phyloP scores from a whole-genome alignment of 2,113 vertebrate species.

The Phylloscopus trochilus region DNA sequence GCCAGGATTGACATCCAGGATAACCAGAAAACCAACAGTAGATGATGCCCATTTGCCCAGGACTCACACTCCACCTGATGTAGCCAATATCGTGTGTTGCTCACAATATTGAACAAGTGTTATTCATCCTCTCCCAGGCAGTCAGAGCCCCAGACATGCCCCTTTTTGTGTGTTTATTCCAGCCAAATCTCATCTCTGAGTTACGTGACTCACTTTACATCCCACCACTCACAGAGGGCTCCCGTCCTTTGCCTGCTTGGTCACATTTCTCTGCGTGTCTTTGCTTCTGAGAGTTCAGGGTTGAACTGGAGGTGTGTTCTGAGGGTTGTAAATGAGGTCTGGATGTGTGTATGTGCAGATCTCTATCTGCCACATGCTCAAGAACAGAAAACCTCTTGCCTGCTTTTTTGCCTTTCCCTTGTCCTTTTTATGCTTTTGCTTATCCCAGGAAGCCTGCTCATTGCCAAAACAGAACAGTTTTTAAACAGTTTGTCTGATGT shows the following conservation, averaged over 20 bases:
- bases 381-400: conserved; percentile 1
- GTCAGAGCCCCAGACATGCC: neutral
- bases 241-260: neutral
- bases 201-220: neutral
- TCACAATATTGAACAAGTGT: neutral
- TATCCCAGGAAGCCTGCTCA: neutral
- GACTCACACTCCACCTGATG: neutral
- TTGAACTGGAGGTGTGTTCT: neutral
- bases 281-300: neutral
- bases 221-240: neutral
- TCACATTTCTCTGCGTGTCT: neutral
- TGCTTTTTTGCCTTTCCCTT: neutral
- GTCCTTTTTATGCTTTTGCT: neutral
- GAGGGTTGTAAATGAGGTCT: conserved; percentile 19
- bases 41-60: neutral
- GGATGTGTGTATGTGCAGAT: conserved; percentile 20
- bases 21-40: neutral
- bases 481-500: neutral
- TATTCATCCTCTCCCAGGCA: neutral
- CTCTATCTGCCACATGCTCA: conserved; percentile 2
- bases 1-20: neutral
- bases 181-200: conserved; percentile 1
- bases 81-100: neutral
- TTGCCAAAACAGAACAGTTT: neutral
- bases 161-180: neutral